These are phyloP conservation scores for Drosophila setosimentum DNA, from an alignment of 2,888 invertebrate species.

Conservation along the genomic window DNA sequence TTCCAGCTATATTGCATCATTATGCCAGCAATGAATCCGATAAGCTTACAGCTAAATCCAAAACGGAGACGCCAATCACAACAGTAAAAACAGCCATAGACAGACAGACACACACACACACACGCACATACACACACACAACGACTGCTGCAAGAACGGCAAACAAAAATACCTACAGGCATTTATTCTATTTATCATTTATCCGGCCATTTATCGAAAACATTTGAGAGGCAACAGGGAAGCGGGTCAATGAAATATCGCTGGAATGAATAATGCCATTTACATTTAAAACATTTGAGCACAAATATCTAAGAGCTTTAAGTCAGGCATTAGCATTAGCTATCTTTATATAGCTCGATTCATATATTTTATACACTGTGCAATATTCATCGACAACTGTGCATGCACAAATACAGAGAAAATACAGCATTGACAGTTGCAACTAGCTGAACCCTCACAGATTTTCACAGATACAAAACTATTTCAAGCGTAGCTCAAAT, in stretches of 20 bases:
- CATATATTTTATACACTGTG: conserved; percentile 2
- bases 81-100: conserved; percentile 27
- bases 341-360: conserved; percentile 11
- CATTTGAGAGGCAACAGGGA: conserved; percentile 58
- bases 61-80: conserved; percentile 59
- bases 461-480: conserved; percentile 65
- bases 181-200: conserved; percentile 81
- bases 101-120: conserved; percentile 1
- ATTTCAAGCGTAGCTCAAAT: conserved; percentile 63
- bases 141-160: conserved; percentile 45
- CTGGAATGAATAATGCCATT: conserved; percentile 68
- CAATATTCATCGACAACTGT: conserved; percentile 16
- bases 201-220: conserved; percentile 77
- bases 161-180: conserved; percentile 67
- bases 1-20: conserved; percentile 56
- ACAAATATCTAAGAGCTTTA: conserved; percentile 60
- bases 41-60: conserved; percentile 77
- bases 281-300: conserved; percentile 70
- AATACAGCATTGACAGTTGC: conserved; percentile 51
- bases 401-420: conserved; percentile 31
- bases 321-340: conserved; percentile 41
- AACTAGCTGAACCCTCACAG: conserved; percentile 42
- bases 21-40: conserved; percentile 77
- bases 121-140: conserved; percentile 25
- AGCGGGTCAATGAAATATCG: conserved; percentile 55